A percentile compares a stretch with the other conserved stretches of the same genome.
phyloP scores from a whole-genome alignment of 2,113 vertebrate species.

The Apodemus sylvaticus region DNA sequence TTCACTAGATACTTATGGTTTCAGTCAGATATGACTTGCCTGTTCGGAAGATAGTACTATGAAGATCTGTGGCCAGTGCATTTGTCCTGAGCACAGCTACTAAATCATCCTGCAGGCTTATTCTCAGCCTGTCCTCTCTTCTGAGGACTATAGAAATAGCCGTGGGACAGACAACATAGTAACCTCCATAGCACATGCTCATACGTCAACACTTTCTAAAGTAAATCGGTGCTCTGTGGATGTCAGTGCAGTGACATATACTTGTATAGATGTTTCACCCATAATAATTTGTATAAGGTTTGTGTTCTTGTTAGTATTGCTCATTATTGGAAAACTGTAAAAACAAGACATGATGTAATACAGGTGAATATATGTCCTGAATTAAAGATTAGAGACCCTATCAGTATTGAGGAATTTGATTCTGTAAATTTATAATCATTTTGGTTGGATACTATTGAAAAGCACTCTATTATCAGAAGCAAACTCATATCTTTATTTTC shows the following conservation, averaged over 20 bases:
- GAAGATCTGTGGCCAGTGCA: not conserved
- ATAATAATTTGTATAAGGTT: not conserved
- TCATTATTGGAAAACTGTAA: not conserved
- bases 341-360: not conserved
- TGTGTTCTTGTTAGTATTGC: not conserved
- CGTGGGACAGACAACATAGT: not conserved
- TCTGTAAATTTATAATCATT: not conserved
- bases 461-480: not conserved
- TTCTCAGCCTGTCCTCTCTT: not conserved
- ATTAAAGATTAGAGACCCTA: not conserved
- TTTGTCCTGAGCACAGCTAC: not conserved
- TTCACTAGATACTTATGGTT: not conserved
- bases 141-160: not conserved
- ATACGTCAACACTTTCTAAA: not conserved
- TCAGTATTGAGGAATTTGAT: not conserved
- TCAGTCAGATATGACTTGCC: not conserved
- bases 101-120: not conserved
- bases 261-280: not conserved
- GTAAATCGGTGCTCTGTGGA: not conserved
- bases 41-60: not conserved
- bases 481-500: not conserved
- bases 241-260: not conserved
- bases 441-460: not conserved
- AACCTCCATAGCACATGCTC: not conserved
- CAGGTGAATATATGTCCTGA: not conserved